A percentile compares a stretch with the other conserved stretches of the same genome.
phyloP scores from a whole-genome alignment of 2,113 vertebrate genomes.

The Prolemur simus region DNA sequence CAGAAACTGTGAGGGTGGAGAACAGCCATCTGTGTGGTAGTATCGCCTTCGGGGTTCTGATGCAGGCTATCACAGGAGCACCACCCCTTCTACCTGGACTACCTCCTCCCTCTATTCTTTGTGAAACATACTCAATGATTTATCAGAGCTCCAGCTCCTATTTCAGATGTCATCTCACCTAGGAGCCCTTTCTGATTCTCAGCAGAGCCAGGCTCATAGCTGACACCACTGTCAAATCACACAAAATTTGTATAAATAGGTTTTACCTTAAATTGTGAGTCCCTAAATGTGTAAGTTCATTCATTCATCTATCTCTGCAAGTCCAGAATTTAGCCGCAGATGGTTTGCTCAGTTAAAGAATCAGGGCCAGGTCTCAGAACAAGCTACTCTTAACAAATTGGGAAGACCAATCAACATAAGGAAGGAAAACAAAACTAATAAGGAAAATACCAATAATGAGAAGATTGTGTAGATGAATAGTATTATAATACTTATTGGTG shows the following conservation, averaged over 20 bases:
- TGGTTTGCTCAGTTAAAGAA: neutral
- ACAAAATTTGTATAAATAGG: neutral
- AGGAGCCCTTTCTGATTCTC: neutral
- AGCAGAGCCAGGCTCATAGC: neutral
- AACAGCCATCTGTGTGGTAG: neutral
- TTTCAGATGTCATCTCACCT: neutral
- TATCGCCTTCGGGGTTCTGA: neutral
- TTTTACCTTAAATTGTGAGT: neutral
- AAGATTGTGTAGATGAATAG: neutral
- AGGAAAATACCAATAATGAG: neutral
- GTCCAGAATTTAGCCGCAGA: neutral
- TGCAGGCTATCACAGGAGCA: no score
- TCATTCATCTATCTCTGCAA: neutral
- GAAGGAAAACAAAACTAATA: neutral
- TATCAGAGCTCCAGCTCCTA: neutral
- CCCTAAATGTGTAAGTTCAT: neutral
- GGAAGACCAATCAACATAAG: neutral
- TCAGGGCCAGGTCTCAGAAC: neutral
- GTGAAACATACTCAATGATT: neutral
- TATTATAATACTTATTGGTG: neutral
- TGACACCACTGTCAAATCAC: neutral
- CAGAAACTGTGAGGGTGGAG: neutral
- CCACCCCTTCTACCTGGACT: neutral
- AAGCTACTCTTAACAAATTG: neutral
- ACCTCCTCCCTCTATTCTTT: neutral